These are phyloP conservation scores for Macrobrachium nipponense DNA, from an alignment of 1,140 invertebrate species.

Conservation along the genomic window DNA sequence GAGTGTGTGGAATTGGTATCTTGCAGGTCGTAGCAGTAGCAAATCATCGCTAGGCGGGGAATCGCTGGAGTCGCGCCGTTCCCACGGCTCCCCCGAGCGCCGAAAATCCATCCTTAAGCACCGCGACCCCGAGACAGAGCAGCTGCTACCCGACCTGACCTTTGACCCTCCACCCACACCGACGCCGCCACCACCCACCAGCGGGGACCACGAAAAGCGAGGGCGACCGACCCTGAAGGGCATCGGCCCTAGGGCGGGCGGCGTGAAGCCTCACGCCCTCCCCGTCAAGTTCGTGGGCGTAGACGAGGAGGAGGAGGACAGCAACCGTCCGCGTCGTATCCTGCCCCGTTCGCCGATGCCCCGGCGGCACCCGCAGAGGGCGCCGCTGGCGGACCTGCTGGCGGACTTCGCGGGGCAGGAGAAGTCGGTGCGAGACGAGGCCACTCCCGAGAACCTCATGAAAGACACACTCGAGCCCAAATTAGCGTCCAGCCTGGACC, in stretches of 20 bases:
- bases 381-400: conserved; percentile 58
- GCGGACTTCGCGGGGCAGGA: conserved; percentile 68
- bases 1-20: conserved; percentile 45
- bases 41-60: conserved; percentile 80
- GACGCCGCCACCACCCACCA: conserved; percentile 33
- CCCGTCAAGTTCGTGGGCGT: conserved; percentile 69
- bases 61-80: conserved; percentile 76
- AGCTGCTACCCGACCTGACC: conserved; percentile 76
- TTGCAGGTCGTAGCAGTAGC: conserved; percentile 75
- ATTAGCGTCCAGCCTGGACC: conserved; percentile 56
- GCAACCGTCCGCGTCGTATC: conserved; percentile 54
- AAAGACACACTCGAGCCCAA: conserved; percentile 62
- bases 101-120: conserved; percentile 84
- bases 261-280: conserved; percentile 67
- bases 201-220: conserved; percentile 34
- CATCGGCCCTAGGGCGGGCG: conserved; percentile 62
- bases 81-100: conserved; percentile 74
- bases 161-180: conserved; percentile 48
- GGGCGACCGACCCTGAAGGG: conserved; percentile 56
- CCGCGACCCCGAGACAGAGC: conserved; percentile 80
- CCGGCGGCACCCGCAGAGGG: conserved; percentile 36
- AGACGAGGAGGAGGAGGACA: conserved; percentile 63
- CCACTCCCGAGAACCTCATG: conserved; percentile 65
- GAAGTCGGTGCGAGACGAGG: conserved; percentile 70
- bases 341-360: conserved; percentile 59